Conservation (phyloP, 2,888 invertebrate species). For the Muscina levida region DNA sequence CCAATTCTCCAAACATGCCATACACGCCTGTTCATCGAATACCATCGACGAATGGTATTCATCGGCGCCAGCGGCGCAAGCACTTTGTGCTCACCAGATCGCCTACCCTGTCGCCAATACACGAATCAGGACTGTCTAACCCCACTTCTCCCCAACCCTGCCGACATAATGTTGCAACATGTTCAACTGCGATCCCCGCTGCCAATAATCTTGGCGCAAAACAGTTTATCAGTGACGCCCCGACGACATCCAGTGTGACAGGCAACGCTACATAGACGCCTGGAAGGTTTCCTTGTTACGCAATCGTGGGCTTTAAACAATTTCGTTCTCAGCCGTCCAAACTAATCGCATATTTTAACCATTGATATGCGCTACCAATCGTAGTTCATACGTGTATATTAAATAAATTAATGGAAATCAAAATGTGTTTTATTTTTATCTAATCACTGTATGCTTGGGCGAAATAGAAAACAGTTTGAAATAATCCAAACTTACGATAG, state of each 20-base stretch:
- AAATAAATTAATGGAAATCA: too few relatives aligned
- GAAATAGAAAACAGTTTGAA: too few relatives aligned
- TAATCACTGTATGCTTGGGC: too few relatives aligned
- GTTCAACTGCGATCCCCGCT: constrained; percentile 72
- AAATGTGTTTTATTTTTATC: too few relatives aligned
- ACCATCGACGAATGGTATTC: constrained; percentile 73
- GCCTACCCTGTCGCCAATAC: constrained; percentile 85
- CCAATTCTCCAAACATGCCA: constrained; percentile 54
- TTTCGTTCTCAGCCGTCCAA: too few relatives aligned
- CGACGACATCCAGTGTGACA: constrained; percentile 53
- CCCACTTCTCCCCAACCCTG: constrained; percentile 83
- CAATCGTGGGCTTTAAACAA: too few relatives aligned
- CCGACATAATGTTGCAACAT: constrained; percentile 76
- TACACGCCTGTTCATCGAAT: constrained; percentile 68
- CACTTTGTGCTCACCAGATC: constrained; percentile 81
- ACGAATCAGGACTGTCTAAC: constrained; percentile 86
- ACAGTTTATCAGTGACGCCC: constrained; percentile 69
- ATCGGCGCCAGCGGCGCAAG: constrained; percentile 79
- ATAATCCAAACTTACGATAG: too few relatives aligned
- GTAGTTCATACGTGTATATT: too few relatives aligned
- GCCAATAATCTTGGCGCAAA: constrained; percentile 70
- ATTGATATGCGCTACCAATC: too few relatives aligned
- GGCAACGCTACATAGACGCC: constrained; percentile 8
- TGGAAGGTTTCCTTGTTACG: too few relatives aligned
- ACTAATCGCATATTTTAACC: too few relatives aligned